These are phyloP conservation scores for Chaitophorus viminalis DNA, from an alignment of 2,888 invertebrate genomes.

Conservation along the genomic window DNA sequence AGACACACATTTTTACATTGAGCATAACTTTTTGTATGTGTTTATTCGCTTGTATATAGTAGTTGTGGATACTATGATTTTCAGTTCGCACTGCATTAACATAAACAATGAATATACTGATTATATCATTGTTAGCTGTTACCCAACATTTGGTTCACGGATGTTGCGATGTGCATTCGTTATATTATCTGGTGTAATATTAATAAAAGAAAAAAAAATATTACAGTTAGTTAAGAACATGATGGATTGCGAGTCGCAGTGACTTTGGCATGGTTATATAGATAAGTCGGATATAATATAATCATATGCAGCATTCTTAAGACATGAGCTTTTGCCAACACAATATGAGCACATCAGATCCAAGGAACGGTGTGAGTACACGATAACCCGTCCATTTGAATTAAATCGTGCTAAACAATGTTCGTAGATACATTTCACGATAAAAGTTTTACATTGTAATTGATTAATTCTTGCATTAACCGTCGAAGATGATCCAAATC, in stretches of 20 bases:
- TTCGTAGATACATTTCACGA: too few species aligned
- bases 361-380: background rate
- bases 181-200: background rate
- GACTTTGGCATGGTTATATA: too few species aligned
- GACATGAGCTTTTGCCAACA: background rate
- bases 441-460: too few species aligned
- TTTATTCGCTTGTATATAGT: too few species aligned
- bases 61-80: background rate
- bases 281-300: background rate
- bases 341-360: background rate
- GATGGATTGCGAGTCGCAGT: too few species aligned
- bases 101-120: background rate
- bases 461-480: too few species aligned
- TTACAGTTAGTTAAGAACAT: too few species aligned
- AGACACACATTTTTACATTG: too few species aligned
- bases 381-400: background rate
- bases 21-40: too few species aligned
- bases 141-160: background rate
- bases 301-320: background rate
- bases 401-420: too few species aligned
- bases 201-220: background rate
- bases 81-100: background rate
- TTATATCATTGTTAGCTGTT: background rate
- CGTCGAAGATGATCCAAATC: too few species aligned
- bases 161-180: background rate